Base-by-base conservation (phyloP, 2,113 vertebrate genomes). In the Lepisosteus osseus region DNA sequence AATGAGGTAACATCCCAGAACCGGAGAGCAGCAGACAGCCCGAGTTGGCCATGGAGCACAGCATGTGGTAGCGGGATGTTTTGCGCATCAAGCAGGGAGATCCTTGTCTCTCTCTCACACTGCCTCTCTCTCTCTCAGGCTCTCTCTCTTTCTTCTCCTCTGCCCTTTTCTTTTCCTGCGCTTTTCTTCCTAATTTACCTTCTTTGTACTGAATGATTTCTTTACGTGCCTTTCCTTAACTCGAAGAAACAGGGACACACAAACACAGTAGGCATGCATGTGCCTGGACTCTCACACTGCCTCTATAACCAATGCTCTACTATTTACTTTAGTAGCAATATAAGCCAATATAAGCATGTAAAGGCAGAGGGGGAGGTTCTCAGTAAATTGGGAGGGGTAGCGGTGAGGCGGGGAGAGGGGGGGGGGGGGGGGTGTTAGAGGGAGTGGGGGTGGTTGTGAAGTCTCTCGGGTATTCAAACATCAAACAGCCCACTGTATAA, bases 1-100 rank as follows among this genome's bases (percentile, higher is more conserved):
- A 93, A 85, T 93, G 95, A 86, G 95, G 93, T 85, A 97, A 93
- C 94, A 96, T 94, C 89, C 94, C 95, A 77, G 95, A 93, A 83
- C 93, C 93, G 89, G 96, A 92, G 90, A 98, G 92, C 88, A 97
- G 92, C 87, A 98, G 90, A 88, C 96, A 97, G 93, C 95, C 94
- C 76, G 95, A 96, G 94, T 96, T 96, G 78, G 94, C 94, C 95
- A 96, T 96, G 86, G 94, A 96, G 92, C 95, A 96, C 92, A 96
- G 95, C 95, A 96, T 97, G 94, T 94, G 95, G 86, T 88, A 86
- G 79, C 84, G 85, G 81, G 89, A 90, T 74, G 75, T 79, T 83
- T 90, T 90, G 80, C 86, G 86, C 88, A 91, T 91, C 54, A 68
- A 80, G 59, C 69, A 54, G 59, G 56, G 76, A 71, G 70, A 75